Evolutionary conservation across 2,797 vertebrate species (phyloP).

Genomic region (Agapornis canus): DNA sequence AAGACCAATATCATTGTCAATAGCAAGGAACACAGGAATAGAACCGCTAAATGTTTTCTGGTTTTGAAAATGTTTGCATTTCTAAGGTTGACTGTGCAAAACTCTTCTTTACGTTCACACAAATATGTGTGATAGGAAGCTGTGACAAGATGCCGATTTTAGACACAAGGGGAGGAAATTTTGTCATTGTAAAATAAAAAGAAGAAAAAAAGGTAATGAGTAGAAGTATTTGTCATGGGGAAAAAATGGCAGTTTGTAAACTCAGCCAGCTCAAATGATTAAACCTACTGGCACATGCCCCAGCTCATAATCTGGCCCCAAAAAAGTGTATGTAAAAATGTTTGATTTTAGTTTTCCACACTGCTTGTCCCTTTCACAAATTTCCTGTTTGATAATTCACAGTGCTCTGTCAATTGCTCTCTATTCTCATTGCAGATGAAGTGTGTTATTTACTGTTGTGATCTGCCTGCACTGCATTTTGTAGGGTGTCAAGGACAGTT

Average conservation of each 20-base stretch:
- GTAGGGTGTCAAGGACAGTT: neutral
- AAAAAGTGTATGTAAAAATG: neutral
- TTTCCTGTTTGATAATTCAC: neutral
- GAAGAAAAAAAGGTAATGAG: neutral
- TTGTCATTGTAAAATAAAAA: neutral
- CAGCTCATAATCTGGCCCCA: neutral
- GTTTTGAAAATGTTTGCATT: neutral
- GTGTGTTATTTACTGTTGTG: neutral
- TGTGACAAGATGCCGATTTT: slow-evolving; percentile 12
- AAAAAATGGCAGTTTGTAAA: neutral
- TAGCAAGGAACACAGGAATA: neutral
- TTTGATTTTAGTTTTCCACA: neutral
- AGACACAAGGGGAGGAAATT: neutral
- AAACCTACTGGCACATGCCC: neutral
- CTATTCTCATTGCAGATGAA: neutral
- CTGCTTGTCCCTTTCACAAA: neutral
- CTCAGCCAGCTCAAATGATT: neutral
- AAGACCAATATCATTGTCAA: slow-evolving; percentile 7
- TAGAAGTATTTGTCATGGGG: neutral
- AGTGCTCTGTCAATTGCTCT: neutral
- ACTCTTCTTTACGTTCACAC: neutral
- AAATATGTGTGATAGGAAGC: neutral
- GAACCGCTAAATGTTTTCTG: neutral
- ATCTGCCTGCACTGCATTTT: neutral
- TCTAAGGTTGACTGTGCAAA: neutral